Percentiles rank a stretch among this genome's conserved stretches.
Evolutionary conservation across 2,113 vertebrate genomes (phyloP).

Genomic region (Phaethon lepturus): DNA sequence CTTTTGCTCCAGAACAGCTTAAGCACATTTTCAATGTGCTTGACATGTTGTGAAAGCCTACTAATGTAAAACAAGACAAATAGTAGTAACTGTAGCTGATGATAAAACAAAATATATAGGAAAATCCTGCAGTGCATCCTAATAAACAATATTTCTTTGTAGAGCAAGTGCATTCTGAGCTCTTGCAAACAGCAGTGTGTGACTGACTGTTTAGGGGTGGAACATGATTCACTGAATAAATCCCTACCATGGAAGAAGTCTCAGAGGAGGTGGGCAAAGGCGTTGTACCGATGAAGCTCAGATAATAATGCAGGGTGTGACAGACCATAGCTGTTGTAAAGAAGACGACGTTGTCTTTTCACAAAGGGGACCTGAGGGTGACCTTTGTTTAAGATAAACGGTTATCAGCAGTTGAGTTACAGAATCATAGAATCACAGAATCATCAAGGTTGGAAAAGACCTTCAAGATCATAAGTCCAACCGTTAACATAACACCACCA

Average conservation of each 20-base stretch:
- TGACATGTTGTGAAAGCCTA: not conserved
- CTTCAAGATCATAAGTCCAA: too few relatives aligned
- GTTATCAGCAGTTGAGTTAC: not conserved
- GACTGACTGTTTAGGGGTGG: not conserved
- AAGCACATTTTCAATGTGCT: not conserved
- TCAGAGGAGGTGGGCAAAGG: not conserved
- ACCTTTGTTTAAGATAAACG: not conserved
- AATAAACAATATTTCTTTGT: not conserved
- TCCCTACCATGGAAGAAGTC: not conserved
- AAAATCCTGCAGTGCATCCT: not conserved
- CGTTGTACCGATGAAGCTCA: not conserved
- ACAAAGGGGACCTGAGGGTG: not conserved
- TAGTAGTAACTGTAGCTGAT: not conserved
- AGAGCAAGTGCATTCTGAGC: not conserved
- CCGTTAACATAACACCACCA: too few relatives aligned
- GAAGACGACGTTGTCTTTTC: not conserved
- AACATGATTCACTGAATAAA: not conserved
- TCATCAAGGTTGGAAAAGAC: too few relatives aligned
- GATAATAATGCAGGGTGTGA: not conserved
- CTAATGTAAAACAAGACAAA: not conserved
- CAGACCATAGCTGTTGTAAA: not conserved
- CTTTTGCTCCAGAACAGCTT: not conserved
- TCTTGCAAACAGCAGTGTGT: not conserved
- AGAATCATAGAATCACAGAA: too few relatives aligned
- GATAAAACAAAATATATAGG: not conserved